Conservation (phyloP, 2,113 vertebrate species). For the Cygnus atratus region DNA sequence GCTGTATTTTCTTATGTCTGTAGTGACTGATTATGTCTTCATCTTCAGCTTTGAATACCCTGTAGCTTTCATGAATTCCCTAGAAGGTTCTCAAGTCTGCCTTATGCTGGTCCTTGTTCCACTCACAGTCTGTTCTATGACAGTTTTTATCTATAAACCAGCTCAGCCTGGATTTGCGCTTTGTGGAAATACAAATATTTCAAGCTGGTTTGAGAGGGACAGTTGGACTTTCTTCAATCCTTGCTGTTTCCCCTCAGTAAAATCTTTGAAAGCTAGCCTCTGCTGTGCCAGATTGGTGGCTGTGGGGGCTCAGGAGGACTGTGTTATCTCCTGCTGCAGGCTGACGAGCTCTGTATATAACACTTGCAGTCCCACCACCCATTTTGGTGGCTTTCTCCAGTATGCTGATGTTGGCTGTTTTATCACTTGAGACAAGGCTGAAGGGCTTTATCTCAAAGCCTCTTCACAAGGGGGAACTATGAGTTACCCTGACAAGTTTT, state of each 20-base stretch:
- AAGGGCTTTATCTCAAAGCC: not conserved
- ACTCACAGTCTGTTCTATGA: not conserved
- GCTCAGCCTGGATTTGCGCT: not conserved
- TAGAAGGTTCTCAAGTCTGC: not conserved
- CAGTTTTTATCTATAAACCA: not conserved
- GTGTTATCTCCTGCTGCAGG: not conserved
- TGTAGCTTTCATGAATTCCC: not conserved
- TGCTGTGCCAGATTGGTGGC: not conserved
- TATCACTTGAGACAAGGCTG: not conserved
- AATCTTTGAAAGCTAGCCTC: not conserved
- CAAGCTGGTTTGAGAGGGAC: not conserved
- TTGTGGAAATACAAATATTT: conserved; percentile 3
- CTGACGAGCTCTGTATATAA: not conserved
- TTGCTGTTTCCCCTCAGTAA: not conserved
- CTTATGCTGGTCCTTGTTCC: not conserved
- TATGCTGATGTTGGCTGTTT: not conserved
- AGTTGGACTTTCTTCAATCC: not conserved
- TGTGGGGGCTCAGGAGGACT: not conserved
- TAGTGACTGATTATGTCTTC: not conserved
- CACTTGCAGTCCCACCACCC: not conserved
- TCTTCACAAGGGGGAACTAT: not conserved
- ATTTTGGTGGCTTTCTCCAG: not conserved
- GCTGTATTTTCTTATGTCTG: not conserved
- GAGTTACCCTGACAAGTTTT: not conserved
- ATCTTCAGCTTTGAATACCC: not conserved